Base-by-base conservation (phyloP, 2,888 invertebrate species). In the Pegoplata infirma region DNA sequence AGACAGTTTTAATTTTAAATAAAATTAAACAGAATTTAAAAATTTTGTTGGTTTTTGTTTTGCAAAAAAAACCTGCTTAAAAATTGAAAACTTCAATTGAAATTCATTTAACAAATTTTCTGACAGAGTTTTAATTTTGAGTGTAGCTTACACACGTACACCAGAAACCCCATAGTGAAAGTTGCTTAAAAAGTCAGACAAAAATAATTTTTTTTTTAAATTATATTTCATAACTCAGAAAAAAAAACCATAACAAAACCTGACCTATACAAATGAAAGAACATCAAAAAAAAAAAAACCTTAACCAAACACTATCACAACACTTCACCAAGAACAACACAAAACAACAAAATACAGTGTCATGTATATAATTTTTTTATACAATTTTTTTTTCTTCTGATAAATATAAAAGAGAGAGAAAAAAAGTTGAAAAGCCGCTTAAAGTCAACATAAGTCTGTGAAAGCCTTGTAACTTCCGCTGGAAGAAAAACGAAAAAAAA, bases 381-480 rank as follows among this genome's bases (percentile, higher is more conserved):
- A n/a, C n/a, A n/a, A n/a, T n/a, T n/a, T n/a, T n/a, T n/a, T n/a
- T n/a, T n/a, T n/a, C n/a, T n/a, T n/a, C n/a, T n/a, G n/a, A n/a
- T n/a, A n/a, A n/a, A n/a, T n/a, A n/a, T n/a, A n/a, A n/a, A n/a
- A n/a, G n/a, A n/a, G n/a, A n/a, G n/a, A n/a, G 56, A 46, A 51
- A 46, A 49, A 25, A 69, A 74, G 66, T 56, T 66, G 51, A 66
- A 69, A 74, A 74, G 69, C 64, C 69, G 69, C 78, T 78, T 78
- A 66, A 69, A 78, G 74, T 68, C 66, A 76, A 66, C 66, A 53
- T 47, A 59, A 76, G 76, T 61, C 73, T 59, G 14, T 66, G 47
- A 32, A 66, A 74, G 47, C 64, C 32, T 66, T 46, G 59, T 63
- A 55, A 59, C 73, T 78, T 64, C 40, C 36, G 28, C 44, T 64